phyloP scores from a whole-genome alignment of 2,113 vertebrate species.

The Oenanthe oenanthe region DNA sequence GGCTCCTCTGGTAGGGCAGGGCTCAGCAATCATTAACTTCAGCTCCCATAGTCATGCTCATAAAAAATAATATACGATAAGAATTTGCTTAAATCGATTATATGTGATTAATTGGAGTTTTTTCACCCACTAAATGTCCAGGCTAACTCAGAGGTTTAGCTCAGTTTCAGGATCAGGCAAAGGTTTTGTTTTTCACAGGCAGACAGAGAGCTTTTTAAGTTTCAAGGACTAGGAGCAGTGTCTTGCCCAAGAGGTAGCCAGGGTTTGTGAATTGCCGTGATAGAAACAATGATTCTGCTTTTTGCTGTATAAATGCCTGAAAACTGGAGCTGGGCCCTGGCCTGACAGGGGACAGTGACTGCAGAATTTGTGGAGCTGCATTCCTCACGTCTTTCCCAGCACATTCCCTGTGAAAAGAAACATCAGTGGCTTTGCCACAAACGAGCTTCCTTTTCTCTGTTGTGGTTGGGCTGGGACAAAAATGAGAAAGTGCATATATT shows the following conservation, averaged over 20 bases:
- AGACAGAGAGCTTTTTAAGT: background rate
- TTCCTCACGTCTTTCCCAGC: background rate
- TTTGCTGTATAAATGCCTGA: background rate
- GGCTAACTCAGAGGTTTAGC: background rate
- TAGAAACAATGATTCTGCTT: background rate
- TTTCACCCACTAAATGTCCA: accelerated
- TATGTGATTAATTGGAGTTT: accelerated
- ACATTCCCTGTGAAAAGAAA: background rate
- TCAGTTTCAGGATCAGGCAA: background rate
- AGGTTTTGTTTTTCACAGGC: background rate
- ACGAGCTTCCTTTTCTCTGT: background rate
- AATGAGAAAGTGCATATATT: background rate
- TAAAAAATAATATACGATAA: background rate
- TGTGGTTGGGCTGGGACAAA: background rate
- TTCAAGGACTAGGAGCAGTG: background rate
- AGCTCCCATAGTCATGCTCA: accelerated
- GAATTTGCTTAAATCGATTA: background rate
- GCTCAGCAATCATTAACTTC: background rate
- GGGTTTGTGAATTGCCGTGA: background rate
- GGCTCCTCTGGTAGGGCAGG: background rate
- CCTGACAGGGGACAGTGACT: background rate
- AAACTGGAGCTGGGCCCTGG: background rate
- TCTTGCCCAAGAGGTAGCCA: background rate
- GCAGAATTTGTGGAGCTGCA: accelerated
- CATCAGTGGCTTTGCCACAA: background rate